A percentile compares a stretch with the other conserved stretches of the same genome.
phyloP scores from a whole-genome alignment of 2,888 invertebrate species.

The Lochmaea crataegi region DNA sequence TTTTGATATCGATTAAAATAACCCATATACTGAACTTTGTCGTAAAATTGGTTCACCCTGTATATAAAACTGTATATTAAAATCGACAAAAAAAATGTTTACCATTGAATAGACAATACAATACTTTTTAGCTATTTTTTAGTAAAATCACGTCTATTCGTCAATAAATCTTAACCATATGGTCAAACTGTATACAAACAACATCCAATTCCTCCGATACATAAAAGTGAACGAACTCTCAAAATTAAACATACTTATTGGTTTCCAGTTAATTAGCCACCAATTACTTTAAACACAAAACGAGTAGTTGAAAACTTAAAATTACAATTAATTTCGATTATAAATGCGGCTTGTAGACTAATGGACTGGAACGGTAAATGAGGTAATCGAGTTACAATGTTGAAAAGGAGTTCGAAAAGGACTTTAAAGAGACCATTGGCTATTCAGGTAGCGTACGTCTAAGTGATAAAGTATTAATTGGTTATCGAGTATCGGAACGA shows the following conservation, averaged over 20 bases:
- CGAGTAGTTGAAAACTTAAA: conserved; percentile 25
- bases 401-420: conserved; percentile 34
- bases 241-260: conserved; percentile 13
- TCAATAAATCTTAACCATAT: neutral
- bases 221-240: conserved; percentile 1
- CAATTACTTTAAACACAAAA: conserved; percentile 20
- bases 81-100: too few species aligned
- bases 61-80: too few species aligned
- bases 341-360: conserved; percentile 31
- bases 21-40: too few species aligned
- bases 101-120: too few species aligned
- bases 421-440: conserved; percentile 36
- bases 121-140: too few species aligned
- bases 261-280: conserved; percentile 9
- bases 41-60: too few species aligned
- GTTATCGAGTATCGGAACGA: conserved; percentile 32
- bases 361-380: conserved; percentile 36
- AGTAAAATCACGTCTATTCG: neutral
- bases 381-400: conserved; percentile 39
- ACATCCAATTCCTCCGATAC: conserved; percentile 3
- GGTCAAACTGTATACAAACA: neutral
- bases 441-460: conserved; percentile 43
- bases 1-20: too few species aligned
- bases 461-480: conserved; percentile 47
- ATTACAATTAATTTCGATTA: conserved; percentile 36